Evolutionary conservation across 2,797 vertebrate species (phyloP).

Genomic region (Microctenopoma lineatum): DNA sequence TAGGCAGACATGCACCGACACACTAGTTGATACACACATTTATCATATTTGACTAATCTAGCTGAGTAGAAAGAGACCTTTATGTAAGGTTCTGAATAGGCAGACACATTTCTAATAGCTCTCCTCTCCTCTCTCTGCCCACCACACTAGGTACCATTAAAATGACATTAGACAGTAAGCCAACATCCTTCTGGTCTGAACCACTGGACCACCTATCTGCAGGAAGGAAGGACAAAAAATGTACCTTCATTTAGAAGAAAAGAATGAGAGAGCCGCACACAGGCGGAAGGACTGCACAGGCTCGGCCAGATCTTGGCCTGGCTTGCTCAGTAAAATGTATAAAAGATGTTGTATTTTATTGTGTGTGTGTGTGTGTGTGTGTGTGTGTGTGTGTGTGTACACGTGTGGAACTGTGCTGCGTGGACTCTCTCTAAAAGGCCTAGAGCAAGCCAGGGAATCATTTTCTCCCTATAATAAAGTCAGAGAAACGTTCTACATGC

Average conservation of each 20-base stretch:
- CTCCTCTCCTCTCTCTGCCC: conserved; percentile 48
- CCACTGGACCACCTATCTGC: conserved; percentile 71
- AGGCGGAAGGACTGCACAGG: conserved; percentile 38
- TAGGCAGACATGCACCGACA: not conserved
- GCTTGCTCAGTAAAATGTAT: conserved; percentile 44
- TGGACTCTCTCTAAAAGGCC: conserved; percentile 38
- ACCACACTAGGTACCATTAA: conserved; percentile 68
- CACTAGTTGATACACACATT: conserved; percentile 19
- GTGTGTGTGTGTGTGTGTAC: conserved; percentile 33
- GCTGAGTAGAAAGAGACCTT: conserved; percentile 55
- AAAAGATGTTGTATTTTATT: conserved; percentile 52
- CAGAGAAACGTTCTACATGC: conserved; percentile 35
- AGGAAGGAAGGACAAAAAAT: conserved; percentile 56
- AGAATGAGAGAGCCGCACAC: conserved; percentile 23
- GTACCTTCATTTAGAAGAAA: conserved; percentile 46
- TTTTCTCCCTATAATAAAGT: conserved; percentile 53
- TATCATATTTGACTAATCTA: conserved; percentile 58
- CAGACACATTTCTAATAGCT: conserved; percentile 59
- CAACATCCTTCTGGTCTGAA: conserved; percentile 66
- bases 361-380: conserved; percentile 28
- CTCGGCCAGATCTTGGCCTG: conserved; percentile 30
- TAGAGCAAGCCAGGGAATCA: conserved; percentile 31
- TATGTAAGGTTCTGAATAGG: conserved; percentile 63
- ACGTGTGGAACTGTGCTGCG: conserved; percentile 28
- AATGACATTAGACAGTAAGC: conserved; percentile 74